Evolutionary conservation across 2,888 invertebrate species (phyloP).

Genomic region (Selenia dentaria): DNA sequence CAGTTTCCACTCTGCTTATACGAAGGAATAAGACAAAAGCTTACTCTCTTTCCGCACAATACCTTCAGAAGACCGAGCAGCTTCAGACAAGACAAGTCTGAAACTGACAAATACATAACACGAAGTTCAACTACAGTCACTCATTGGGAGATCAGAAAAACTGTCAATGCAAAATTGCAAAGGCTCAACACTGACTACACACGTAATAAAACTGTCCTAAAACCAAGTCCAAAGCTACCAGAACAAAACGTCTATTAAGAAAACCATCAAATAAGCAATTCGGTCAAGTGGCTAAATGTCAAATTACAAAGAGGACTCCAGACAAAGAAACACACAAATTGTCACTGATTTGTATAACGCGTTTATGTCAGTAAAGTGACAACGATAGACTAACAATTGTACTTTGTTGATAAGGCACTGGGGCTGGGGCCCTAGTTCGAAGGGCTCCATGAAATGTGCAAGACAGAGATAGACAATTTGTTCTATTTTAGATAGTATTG

Average conservation of each 20-base stretch:
- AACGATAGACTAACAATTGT: conserved; percentile 16
- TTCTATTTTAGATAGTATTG: not conserved
- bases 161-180: too few species aligned
- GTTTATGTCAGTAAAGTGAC: conserved; percentile 20
- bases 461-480: not conserved
- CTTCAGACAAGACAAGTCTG: conserved; percentile 40
- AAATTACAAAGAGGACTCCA: not conserved
- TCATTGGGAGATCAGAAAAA: too few species aligned
- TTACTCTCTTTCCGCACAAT: conserved; percentile 50
- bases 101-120: conserved; percentile 39
- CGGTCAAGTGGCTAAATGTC: too few species aligned
- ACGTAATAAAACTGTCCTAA: too few species aligned
- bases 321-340: not conserved
- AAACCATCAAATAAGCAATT: too few species aligned
- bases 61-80: conserved; percentile 44
- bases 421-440: not conserved
- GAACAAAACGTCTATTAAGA: too few species aligned
- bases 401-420: conserved; percentile 9
- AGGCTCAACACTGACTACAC: too few species aligned
- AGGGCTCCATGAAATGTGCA: not conserved
- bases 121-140: conserved; percentile 1
- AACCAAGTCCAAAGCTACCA: too few species aligned
- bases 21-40: not conserved
- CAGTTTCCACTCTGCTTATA: too few species aligned
- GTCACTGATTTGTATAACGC: not conserved